phyloP scores from a whole-genome alignment of 2,113 vertebrate genomes.

The Syngnathus scovelli region DNA sequence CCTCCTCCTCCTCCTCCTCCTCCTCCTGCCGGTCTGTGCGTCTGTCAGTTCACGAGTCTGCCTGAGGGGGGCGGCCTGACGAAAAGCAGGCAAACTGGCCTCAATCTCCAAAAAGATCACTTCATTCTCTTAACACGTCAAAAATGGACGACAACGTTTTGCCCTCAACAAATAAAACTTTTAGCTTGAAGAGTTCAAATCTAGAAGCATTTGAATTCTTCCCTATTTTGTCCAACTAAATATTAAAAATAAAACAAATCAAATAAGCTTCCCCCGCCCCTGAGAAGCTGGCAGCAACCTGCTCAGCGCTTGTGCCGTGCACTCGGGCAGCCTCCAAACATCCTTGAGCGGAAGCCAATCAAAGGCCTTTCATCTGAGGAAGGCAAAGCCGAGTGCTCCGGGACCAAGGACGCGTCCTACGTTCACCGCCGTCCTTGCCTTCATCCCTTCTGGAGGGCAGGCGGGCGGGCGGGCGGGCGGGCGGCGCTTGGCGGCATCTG shows the following conservation, averaged over 20 bases:
- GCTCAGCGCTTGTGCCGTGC: conserved; percentile 22
- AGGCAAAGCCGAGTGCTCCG: neutral
- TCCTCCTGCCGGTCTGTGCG: conserved; percentile 29
- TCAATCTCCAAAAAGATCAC: neutral
- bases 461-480: neutral
- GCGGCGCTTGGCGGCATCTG: conserved; percentile 63
- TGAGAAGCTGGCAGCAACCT: neutral
- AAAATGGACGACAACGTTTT: no score
- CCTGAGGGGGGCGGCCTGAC: conserved; percentile 41
- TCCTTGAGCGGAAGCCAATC: conserved; percentile 57
- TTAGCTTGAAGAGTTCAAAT: no score
- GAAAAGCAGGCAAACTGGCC: neutral
- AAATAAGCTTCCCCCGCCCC: neutral
- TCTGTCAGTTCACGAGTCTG: conserved; percentile 20
- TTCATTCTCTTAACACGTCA: no score
- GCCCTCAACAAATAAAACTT: no score
- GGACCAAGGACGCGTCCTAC: conserved; percentile 57
- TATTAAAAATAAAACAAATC: neutral
- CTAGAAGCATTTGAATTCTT: no score
- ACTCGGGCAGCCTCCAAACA: conserved; percentile 4
- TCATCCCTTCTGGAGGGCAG: conserved; percentile 13
- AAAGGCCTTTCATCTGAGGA: conserved; percentile 59
- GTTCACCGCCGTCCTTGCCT: conserved; percentile 46
- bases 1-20: conserved; percentile 42
- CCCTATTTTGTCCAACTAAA: no score